phyloP scores from a whole-genome alignment of 2,113 vertebrate genomes.

The Pelecanoides urinatrix region DNA sequence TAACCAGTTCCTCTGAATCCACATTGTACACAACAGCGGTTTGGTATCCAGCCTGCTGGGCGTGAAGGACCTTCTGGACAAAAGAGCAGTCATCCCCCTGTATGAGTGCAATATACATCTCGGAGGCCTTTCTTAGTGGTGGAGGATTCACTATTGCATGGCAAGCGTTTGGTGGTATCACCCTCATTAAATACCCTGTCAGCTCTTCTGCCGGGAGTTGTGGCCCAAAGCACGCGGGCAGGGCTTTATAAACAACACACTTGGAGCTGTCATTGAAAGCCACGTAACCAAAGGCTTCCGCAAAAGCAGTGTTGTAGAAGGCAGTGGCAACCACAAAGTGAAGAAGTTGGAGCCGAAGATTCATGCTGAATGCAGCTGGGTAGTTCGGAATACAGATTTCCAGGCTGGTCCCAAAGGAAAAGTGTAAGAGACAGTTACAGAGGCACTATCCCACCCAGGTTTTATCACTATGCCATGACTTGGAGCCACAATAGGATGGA shows the following conservation, averaged over 20 bases:
- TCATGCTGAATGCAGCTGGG: neutral
- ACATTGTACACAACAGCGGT: constrained; percentile 78
- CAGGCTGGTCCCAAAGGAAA: neutral
- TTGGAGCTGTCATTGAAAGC: constrained; percentile 25
- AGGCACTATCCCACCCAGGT: no score
- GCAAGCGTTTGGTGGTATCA: constrained; percentile 77
- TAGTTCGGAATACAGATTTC: neutral
- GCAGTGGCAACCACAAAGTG: neutral
- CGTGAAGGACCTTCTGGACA: constrained; percentile 81
- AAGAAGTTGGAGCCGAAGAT: neutral
- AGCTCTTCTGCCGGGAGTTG: constrained; percentile 61
- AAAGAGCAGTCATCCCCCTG: constrained; percentile 79
- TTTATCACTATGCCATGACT: no score
- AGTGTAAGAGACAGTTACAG: neutral
- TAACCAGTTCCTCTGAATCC: constrained; percentile 73
- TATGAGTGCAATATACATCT: constrained; percentile 74
- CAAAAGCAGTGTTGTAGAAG: neutral
- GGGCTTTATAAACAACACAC: constrained; percentile 68
- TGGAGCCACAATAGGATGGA: neutral
- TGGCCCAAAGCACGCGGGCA: constrained; percentile 75
- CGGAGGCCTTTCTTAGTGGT: constrained; percentile 41
- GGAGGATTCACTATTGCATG: constrained; percentile 66
- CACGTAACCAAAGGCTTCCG: neutral
- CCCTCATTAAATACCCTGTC: constrained; percentile 71
- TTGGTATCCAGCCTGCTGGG: constrained; percentile 80